phyloP scores from a whole-genome alignment of 2,113 vertebrate genomes.

The Dryoscopus gambensis region DNA sequence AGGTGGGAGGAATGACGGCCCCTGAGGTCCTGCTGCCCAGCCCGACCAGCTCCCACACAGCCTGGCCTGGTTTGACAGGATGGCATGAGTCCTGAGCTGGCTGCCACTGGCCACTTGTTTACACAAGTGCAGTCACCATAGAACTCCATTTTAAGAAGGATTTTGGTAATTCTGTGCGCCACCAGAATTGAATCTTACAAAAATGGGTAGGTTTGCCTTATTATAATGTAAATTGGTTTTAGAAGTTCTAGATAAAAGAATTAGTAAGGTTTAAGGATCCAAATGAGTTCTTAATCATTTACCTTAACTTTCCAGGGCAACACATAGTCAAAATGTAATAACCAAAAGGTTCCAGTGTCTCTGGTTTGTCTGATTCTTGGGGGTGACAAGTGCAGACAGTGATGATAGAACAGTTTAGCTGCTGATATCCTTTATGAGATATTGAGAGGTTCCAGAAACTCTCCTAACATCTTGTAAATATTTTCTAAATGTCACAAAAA shows the following conservation, averaged over 20 bases:
- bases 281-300: not conserved
- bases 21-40: not conserved
- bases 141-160: not conserved
- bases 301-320: not conserved
- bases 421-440: not conserved
- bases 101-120: not conserved
- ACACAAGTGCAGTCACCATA: not conserved
- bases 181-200: not conserved
- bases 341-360: not conserved
- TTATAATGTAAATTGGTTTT: not conserved
- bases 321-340: fast-evolving
- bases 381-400: not conserved
- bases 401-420: not conserved
- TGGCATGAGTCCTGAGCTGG: not conserved
- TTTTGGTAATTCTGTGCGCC: not conserved
- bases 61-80: not conserved
- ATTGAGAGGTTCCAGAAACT: not conserved
- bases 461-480: not conserved
- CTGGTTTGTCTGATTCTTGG: not conserved
- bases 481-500: not conserved
- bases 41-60: not conserved
- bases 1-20: not conserved
- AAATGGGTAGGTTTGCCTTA: not conserved
- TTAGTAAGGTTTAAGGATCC: not conserved
- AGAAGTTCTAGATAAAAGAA: not conserved